These are phyloP conservation scores for Darevskia nairensis DNA, from an alignment of 2,797 vertebrate species.

Conservation along the genomic window DNA sequence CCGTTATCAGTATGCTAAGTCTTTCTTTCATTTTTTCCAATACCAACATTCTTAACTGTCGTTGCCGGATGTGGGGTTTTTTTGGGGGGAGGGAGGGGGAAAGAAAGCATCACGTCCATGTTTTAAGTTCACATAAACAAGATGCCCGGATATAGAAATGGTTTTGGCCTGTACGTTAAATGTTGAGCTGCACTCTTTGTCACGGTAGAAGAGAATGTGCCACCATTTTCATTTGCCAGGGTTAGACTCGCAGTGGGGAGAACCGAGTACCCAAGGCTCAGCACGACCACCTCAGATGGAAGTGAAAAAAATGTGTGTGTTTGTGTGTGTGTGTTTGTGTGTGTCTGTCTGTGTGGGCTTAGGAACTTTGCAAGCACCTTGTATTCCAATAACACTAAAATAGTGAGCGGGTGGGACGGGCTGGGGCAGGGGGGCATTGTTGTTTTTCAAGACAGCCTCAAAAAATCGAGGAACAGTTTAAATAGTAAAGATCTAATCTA, in stretches of 20 bases:
- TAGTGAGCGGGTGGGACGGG: constrained; percentile 68
- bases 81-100: constrained; percentile 43
- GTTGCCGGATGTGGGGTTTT: constrained; percentile 65
- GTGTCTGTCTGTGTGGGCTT: too few species aligned
- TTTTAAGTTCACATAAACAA: constrained; percentile 73
- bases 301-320: constrained; percentile 72
- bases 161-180: constrained; percentile 78
- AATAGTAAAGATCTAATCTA: constrained; percentile 88
- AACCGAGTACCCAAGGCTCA: constrained; percentile 78
- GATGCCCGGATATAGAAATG: constrained; percentile 68
- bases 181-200: constrained; percentile 76
- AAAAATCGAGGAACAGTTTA: constrained; percentile 92
- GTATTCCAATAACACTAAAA: constrained; percentile 83
- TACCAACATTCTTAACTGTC: constrained; percentile 78
- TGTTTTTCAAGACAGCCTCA: constrained; percentile 92
- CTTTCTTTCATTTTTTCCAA: constrained; percentile 72
- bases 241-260: constrained; percentile 75
- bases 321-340: too few species aligned
- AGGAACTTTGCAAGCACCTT: constrained; percentile 83
- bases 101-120: constrained; percentile 70
- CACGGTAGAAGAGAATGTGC: constrained; percentile 74
- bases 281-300: constrained; percentile 77
- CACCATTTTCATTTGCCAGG: constrained; percentile 70
- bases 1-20: constrained; percentile 78
- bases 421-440: constrained; percentile 47